Evolutionary conservation across 2,888 invertebrate species (phyloP).

Genomic region (Trachelus iudaicus): DNA sequence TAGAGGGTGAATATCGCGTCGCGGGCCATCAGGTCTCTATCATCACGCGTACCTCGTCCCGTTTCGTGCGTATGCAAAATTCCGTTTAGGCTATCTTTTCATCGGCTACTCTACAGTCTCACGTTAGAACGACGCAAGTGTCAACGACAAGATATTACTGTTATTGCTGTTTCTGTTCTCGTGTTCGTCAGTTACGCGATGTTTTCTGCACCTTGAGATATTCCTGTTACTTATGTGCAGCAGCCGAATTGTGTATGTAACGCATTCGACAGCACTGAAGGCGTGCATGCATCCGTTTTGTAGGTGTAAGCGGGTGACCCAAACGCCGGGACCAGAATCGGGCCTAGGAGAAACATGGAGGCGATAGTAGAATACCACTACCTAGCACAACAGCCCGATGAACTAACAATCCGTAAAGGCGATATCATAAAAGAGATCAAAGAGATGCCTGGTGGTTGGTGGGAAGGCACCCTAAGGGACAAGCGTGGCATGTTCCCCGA

Average conservation of each 20-base stretch:
- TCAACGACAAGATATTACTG: not conserved
- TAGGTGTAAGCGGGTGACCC: slow-evolving; percentile 39
- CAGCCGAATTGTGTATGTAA: not conserved
- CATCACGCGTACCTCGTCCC: not conserved
- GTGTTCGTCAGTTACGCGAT: not conserved
- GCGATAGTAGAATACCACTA: slow-evolving; percentile 90
- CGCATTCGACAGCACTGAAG: not conserved
- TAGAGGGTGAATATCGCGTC: not conserved
- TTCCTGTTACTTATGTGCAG: not conserved
- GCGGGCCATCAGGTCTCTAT: not conserved
- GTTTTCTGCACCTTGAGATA: not conserved
- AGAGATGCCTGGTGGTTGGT: slow-evolving; percentile 87
- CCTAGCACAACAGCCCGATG: slow-evolving; percentile 86
- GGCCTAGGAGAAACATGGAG: slow-evolving; percentile 65
- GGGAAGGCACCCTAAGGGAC: slow-evolving; percentile 86
- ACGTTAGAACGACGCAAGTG: not conserved
- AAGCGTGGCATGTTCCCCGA: slow-evolving; percentile 92
- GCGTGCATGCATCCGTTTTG: slow-evolving; percentile 17
- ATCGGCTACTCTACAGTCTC: not conserved
- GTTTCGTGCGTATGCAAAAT: not conserved
- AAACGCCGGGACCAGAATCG: slow-evolving; percentile 21
- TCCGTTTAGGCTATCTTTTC: slow-evolving; percentile 9
- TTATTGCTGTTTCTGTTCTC: not conserved
- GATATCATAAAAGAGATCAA: slow-evolving; percentile 85
- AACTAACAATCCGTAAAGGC: slow-evolving; percentile 84